Evolutionary conservation across 1,140 invertebrate genomes (phyloP), one percentile per base, ranked within the genome.

Genomic region (Sinella curviseta): DNA sequence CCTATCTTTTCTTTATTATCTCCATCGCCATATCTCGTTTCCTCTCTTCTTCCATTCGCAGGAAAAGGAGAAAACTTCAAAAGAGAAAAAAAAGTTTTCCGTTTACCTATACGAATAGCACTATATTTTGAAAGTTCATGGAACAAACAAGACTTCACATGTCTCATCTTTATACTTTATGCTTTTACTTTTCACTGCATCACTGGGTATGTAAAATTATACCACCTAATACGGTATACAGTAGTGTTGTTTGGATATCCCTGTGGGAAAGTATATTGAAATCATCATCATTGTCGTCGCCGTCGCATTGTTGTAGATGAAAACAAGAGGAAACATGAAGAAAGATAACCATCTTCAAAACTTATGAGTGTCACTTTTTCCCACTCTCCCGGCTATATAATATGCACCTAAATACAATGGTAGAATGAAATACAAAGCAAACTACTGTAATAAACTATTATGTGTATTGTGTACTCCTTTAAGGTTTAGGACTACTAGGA

Each of bases 291-390:
- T 20, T 48, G 39, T 48, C 39, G 8, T 48, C 20, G 39, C 20
- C 20, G n/a, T n/a, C n/a, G n/a, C n/a, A n/a, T n/a, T 20, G 8
- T 48, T 48, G 57, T 60, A 4, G 24, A 8, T 60, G 24, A 60
- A 60, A 60, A 60, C 57, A 60, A 4, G 57, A 26, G 57, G 14
- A 60, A 60, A 60, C 57, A n/a, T 60, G 57, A 16, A 26, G 57
- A 60, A 60, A 60, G 57, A 60, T 60, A 60, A 60, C 57, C 24
- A 60, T n/a, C 14, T 60, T 60, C 4, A 60, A 60, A 60, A 60
- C 57, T 60, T 60, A 60, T n/a, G 14, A 26, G 12, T 60, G 24
- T 60, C 24, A 60, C 57, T 60, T 60, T 60, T n/a, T 26, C 57
- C 24, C 24, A 17, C 24, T 26, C 57, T n/a, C 57, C 8, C 57